Percentiles rank a stretch among this genome's conserved stretches.
Conservation (phyloP, 2,113 vertebrate species). For the Hyperopisus bebe region DNA sequence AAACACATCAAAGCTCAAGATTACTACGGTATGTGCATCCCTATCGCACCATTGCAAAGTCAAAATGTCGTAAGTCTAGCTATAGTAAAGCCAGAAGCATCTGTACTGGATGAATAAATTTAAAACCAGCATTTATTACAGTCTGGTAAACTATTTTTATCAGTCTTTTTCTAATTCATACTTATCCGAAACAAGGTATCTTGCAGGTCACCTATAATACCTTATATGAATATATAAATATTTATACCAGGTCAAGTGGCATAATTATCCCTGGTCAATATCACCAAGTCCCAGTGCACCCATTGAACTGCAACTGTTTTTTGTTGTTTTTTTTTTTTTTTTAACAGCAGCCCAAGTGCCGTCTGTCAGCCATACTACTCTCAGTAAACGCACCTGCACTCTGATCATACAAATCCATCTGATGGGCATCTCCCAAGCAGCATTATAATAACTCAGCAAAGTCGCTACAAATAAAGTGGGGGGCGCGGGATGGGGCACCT, state of each 20-base stretch:
- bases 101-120: neutral
- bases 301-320: neutral
- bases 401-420: neutral
- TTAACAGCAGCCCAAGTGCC: neutral
- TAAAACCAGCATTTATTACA: neutral
- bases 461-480: neutral
- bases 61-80: neutral
- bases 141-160: neutral
- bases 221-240: neutral
- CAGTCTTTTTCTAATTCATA: neutral
- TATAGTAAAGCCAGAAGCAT: neutral
- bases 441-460: conserved; percentile 2
- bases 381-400: neutral
- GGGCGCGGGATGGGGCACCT: neutral
- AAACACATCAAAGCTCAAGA: neutral
- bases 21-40: neutral
- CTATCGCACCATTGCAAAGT: neutral
- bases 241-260: neutral
- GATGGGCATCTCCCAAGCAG: neutral
- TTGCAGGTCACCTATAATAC: neutral
- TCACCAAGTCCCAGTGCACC: neutral
- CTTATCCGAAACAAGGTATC: neutral
- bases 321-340: neutral
- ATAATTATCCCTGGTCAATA: neutral
- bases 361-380: neutral